phyloP scores from a whole-genome alignment of 2,797 vertebrate species.

The Oreortyx pictus region DNA sequence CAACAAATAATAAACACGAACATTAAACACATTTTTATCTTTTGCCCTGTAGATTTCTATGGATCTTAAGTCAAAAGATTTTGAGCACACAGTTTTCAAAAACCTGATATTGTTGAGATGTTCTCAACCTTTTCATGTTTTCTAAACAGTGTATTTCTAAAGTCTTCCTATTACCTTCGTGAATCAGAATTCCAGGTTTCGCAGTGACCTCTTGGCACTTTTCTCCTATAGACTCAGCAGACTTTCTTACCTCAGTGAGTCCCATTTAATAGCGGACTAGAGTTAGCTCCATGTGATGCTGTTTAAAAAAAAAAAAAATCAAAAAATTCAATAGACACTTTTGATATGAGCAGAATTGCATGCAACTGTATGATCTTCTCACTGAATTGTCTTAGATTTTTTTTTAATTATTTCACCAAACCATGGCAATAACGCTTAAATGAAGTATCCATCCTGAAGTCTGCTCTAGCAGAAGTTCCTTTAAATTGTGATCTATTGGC shows the following conservation, averaged over 20 bases:
- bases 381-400: background rate
- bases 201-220: background rate
- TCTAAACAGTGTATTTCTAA: background rate
- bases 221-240: background rate
- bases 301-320: background rate
- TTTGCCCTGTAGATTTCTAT: background rate
- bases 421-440: background rate
- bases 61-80: background rate
- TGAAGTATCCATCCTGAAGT: background rate
- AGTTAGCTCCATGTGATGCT: background rate
- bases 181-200: background rate
- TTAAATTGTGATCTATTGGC: slow-evolving; percentile 30
- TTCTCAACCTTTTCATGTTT: background rate
- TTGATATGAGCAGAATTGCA: background rate
- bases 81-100: background rate
- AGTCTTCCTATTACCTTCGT: background rate
- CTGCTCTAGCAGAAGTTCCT: slow-evolving; percentile 5
- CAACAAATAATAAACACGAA: background rate
- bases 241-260: background rate
- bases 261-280: background rate
- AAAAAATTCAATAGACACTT: background rate
- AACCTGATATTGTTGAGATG: background rate
- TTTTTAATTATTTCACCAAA: background rate
- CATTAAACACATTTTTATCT: background rate
- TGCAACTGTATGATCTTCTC: background rate